Evolutionary conservation across 2,797 vertebrate species (phyloP), one percentile per base, ranked within the genome.

Genomic region (Xiphophorus birchmanni): DNA sequence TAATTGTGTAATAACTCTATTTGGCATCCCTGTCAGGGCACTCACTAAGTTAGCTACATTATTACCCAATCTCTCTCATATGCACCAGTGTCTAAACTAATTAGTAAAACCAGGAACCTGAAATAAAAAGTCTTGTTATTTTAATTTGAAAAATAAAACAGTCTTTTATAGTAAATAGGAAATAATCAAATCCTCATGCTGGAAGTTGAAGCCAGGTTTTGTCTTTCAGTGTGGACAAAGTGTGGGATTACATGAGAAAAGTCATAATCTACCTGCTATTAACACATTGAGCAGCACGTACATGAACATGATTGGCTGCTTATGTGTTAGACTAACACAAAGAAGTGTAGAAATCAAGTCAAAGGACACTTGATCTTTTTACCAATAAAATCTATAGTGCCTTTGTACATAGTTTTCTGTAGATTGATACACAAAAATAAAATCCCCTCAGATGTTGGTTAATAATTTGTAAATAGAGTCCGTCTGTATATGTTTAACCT

Each of bases 1-100:
- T 74, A 81, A 73, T 47, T 26, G 12, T 48, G 29, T 47, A 47
- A 47, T 76, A 63, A 65, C 75, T 76, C 75, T 50, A 8, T 37
- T 65, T 67, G 18, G 12, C 44, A 26, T 29, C 44, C 18, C 11
- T 42, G 26, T 42, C 18, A 71, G 15, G 21, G 13, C 9, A 54
- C 47, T 44, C 17, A 56, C 9, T 18, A 4, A 45, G 65, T 50
- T 15, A 0, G 12, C 9, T 50, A 58, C 2, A 35, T 45, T 45
- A 17, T 26, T 47, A 2, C 23, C 8, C 58, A 52, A 32, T 71
- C n/a, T 71, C 11, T 44, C 65, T 67, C 18, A 26, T 23, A 67
- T 40, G 8, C 9, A 42, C 29, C 71, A 63, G 44, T 44, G 26
- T 5, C 17, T 23, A 40, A 71, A 58, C 15, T 7, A 58, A 73